Evolutionary conservation across 1,140 invertebrate genomes (phyloP), one percentile per base, ranked within the genome.

Genomic region (Platyura marginata): DNA sequence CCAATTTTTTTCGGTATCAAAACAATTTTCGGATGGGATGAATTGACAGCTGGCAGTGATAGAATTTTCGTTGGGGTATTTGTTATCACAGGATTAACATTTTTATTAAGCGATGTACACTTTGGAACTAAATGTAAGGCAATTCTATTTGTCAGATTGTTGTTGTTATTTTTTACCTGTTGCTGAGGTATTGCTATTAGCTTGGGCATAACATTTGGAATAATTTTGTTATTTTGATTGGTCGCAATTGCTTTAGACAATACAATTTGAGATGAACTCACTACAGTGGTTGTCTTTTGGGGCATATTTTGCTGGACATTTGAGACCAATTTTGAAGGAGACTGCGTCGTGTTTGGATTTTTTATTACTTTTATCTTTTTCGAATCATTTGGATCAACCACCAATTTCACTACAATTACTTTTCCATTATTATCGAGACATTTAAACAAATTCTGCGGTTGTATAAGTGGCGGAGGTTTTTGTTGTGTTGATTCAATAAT

Each of bases 351-450:
- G 15, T 6, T 37, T 10, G 18, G n/a, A 10, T 6, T 37, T 37
- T 37, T n/a, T 6, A 19, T 8, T 8, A 37, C 8, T 19, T 15
- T n/a, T 37, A n/a, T 37, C 5, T 37, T 40, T 22, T 44, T 44
- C 33, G 43, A 37, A 40, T 44, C 40, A 23, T 40, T 44, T 34
- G 36, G 8, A 18, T 13, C 21, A 9, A 44, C 41, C 18, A 44
- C 20, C 40, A 46, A 40, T 39, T 42, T 42, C n/a, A 46, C 44
- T 13, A 42, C 37, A 34, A 45, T 48, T 10, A 49, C 41, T 25
- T 47, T 47, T 8, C 48, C 46, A 10, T 46, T n/a, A 15, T 41
- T 43, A 21, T 47, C 46, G 13, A 47, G 38, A 19, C 47, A 43
- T 40, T 48, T 42, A 1, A 47, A 41, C 4, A 18, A 19, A 44